Conservation (phyloP, 1,140 invertebrate species). For the Nasonia longicornis region DNA sequence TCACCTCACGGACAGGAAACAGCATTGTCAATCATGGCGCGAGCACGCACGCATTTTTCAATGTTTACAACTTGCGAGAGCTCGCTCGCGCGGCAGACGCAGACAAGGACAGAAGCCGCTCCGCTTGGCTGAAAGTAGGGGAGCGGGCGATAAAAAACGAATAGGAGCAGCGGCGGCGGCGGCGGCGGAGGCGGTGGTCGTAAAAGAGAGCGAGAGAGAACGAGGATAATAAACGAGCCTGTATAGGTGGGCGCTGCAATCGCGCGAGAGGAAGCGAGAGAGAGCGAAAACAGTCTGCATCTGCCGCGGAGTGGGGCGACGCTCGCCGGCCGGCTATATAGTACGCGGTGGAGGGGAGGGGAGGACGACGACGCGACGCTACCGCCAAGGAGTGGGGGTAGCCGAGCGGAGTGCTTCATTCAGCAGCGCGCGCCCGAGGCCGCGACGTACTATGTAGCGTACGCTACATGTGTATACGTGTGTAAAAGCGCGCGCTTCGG, state of each 20-base stretch:
- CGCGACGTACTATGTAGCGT: slow-evolving; percentile 25
- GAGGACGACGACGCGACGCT: not conserved
- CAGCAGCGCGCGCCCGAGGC: slow-evolving; percentile 2
- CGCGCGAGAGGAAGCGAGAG: slow-evolving; percentile 36
- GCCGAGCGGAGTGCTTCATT: slow-evolving; percentile 37
- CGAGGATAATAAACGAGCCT: not conserved
- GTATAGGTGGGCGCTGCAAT: not conserved
- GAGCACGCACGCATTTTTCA: not conserved
- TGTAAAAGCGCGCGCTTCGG: not conserved
- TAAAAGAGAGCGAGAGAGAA: slow-evolving; percentile 1
- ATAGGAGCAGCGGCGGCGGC: not conserved
- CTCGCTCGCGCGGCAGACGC: not conserved
- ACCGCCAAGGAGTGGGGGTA: slow-evolving; percentile 8
- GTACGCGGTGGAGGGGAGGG: not conserved
- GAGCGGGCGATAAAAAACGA: not conserved
- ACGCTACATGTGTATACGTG: slow-evolving; percentile 21
- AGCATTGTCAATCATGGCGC: not conserved
- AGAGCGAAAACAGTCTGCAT: slow-evolving; percentile 35
- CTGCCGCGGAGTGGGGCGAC: not conserved
- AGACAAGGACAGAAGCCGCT: not conserved
- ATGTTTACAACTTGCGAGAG: not conserved
- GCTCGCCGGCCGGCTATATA: slow-evolving; percentile 1
- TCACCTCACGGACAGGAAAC: not conserved
- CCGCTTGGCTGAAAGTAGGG: not conserved
- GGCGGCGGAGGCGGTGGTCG: no score